Evolutionary conservation across 2,888 invertebrate genomes (phyloP), one percentile per base, ranked within the genome.

Genomic region (Altica lythri): DNA sequence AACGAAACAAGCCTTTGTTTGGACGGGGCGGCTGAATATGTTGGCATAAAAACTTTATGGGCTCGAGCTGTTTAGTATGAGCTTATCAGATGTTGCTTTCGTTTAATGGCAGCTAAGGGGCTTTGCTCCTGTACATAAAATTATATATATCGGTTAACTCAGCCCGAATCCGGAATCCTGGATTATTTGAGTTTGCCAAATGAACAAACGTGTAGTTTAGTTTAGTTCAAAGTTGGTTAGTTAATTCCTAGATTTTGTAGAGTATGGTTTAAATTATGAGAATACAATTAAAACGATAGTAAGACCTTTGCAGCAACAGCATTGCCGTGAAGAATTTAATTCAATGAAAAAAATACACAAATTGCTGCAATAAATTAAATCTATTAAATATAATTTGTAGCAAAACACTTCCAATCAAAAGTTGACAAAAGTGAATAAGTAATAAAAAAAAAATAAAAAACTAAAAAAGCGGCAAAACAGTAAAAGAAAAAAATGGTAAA

Each of bases 11-110:
- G 43, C 42, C 43, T 53, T 53, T 53, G 53, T 47, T 53, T 52
- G 38, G 37, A 45, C 47, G 22, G 13, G 14, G 53, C 30, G 30
- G 2, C 10, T n/a, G n/a, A n/a, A n/a, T n/a, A n/a, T n/a, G n/a
- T n/a, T n/a, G n/a, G 30, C 30, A 30, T 30, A 53, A 53, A 53
- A 56, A 45, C 37, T 54, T 54, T 49, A 54, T 38, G 48, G 16
- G 44, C 19, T 30, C 25, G 44, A 37, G 44, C 29, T 42, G 43
- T 44, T 54, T 42, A 43, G 48, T 53, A 47, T 44, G 27, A 25
- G 55, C 55, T 55, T 55, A 54, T 54, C 53, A 54, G 53, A 54
- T 54, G 53, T 18, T 44, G 43, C 42, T 48, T 34, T 48, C 25
- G 48, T 43, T 48, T 54, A 54, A 54, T 54, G 48, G 53, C 44